phyloP scores from a whole-genome alignment of 2,888 invertebrate genomes.

The Agonopterix arenella region DNA sequence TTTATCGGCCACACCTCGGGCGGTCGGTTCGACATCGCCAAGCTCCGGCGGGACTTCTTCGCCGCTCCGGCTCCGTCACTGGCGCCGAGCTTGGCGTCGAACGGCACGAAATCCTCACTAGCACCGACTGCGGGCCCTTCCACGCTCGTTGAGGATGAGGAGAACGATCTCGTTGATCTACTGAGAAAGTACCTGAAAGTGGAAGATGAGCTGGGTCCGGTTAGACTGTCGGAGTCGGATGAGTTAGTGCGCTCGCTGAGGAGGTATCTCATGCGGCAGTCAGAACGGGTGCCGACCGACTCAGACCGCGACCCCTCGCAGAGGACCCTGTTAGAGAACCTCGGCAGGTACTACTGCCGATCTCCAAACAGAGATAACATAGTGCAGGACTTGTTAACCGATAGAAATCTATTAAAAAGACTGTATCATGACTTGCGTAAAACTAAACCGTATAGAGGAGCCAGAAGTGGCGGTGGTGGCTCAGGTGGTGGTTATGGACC shows the following conservation, averaged over 20 bases:
- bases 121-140: conserved; percentile 41
- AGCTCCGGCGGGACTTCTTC: conserved; percentile 82
- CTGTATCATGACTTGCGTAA: conserved; percentile 84
- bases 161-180: conserved; percentile 78
- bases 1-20: conserved; percentile 71
- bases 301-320: conserved; percentile 48
- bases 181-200: conserved; percentile 81
- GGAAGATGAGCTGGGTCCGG: conserved; percentile 69
- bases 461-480: conserved; percentile 47
- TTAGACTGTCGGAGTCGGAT: conserved; percentile 71
- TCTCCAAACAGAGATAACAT: conserved; percentile 81
- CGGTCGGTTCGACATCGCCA: conserved; percentile 82
- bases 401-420: conserved; percentile 84
- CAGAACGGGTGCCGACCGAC: conserved; percentile 47
- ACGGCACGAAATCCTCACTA: conserved; percentile 56
- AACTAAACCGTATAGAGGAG: conserved; percentile 73
- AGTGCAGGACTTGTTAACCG: conserved; percentile 83
- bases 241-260: conserved; percentile 80
- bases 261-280: conserved; percentile 68
- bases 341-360: conserved; percentile 81
- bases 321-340: conserved; percentile 79
- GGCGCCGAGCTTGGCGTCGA: conserved; percentile 27
- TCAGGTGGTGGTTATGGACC: conserved; percentile 55
- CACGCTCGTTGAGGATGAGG: conserved; percentile 56
- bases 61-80: conserved; percentile 57